Evolutionary conservation across 2,888 invertebrate species (phyloP).

Genomic region (Euplexia lucipara): DNA sequence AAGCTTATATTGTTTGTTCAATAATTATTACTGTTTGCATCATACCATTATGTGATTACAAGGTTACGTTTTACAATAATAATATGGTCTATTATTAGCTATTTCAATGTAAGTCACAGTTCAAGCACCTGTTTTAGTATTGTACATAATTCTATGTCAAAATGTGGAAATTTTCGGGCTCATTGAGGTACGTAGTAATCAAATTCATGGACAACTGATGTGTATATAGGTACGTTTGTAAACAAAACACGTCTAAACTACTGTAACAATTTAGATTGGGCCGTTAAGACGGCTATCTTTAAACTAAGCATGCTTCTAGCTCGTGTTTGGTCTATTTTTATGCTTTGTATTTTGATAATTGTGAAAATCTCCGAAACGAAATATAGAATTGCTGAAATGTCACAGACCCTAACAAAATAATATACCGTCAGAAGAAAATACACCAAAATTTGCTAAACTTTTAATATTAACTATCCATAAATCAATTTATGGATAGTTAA

Average conservation of each 20-base stretch:
- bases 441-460: too few relatives aligned
- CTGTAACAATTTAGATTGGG: slow-evolving; percentile 40
- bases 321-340: slow-evolving; percentile 17
- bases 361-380: too few relatives aligned
- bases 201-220: slow-evolving; percentile 19
- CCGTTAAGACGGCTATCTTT: slow-evolving; percentile 48
- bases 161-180: slow-evolving; percentile 16
- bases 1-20: neutral
- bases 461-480: too few relatives aligned
- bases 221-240: slow-evolving; percentile 42
- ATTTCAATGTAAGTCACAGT: slow-evolving; percentile 4
- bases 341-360: neutral
- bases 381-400: too few relatives aligned
- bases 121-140: neutral
- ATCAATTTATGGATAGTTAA: too few relatives aligned
- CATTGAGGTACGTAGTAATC: neutral
- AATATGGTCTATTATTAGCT: neutral
- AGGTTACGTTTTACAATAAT: neutral
- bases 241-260: slow-evolving; percentile 34
- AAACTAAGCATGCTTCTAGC: slow-evolving; percentile 10
- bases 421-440: too few relatives aligned
- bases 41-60: too few relatives aligned
- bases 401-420: too few relatives aligned
- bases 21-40: neutral
- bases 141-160: slow-evolving; percentile 13